Conservation (phyloP, 2,797 vertebrate species). For the Taenioides sp. region DNA sequence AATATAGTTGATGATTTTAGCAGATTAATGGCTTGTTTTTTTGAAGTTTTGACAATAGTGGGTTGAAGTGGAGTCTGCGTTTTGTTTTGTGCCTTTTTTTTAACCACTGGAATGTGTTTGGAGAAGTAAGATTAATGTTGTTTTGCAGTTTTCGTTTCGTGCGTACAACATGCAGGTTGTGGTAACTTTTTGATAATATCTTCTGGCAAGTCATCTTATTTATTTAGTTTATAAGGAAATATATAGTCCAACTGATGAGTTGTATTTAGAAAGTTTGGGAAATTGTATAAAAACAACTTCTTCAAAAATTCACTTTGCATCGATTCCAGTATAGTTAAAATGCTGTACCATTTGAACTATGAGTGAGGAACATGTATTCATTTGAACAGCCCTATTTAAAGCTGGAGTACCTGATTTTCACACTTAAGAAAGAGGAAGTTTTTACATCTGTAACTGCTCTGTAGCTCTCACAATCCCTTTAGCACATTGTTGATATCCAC, state of each 20-base stretch:
- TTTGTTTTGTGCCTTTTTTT: constrained; percentile 9
- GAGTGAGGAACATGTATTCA: no score
- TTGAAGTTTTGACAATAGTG: constrained; percentile 44
- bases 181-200: neutral
- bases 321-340: no score
- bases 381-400: no score
- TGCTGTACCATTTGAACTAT: no score
- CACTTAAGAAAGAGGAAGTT: no score
- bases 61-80: constrained; percentile 33
- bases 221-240: neutral
- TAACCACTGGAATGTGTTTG: constrained; percentile 37
- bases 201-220: neutral
- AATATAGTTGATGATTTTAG: constrained; percentile 68
- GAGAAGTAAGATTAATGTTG: constrained; percentile 23
- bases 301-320: no score
- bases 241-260: neutral
- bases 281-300: neutral
- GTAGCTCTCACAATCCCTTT: no score
- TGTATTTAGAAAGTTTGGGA: neutral
- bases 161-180: constrained; percentile 12
- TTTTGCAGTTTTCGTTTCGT: constrained; percentile 41
- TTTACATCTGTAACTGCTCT: no score
- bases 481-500: no score
- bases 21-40: constrained; percentile 65
- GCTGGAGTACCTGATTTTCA: no score